Evolutionary conservation across 2,797 vertebrate species (phyloP), one percentile per base, ranked within the genome.

Genomic region (Myotis myotis): DNA sequence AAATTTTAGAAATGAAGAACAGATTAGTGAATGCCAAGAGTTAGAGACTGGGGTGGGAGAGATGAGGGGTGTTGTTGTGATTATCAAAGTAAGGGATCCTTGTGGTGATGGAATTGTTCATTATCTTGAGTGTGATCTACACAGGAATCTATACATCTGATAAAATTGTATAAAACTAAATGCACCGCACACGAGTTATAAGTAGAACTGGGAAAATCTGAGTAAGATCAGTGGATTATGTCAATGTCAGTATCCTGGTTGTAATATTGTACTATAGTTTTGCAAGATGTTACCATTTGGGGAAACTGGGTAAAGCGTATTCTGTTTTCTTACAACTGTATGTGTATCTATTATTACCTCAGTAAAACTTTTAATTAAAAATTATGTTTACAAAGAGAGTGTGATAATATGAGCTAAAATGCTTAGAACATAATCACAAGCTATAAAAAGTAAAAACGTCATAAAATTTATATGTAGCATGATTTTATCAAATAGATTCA

Each of bases 351-450:
- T 64, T 57, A 33, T 74, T 64, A 78, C 38, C 64, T 79, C 49
- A 80, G 51, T 20, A 92, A 51, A 84, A 51, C 2, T 75, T 91
- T 87, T 51, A 84, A 47, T 68, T 84, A 91, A 91, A 80, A 82
- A 51, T 51, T 74, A 55, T 41, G 6, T 71, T 91, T 47, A 92
- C 12, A 17, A 88, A 79, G 25, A 79, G 72, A 33, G 28, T 68
- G 19, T 68, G 71, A 74, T 44, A 82, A 15, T 36, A 13, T 91
- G 57, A 17, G 15, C 51, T 68, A 80, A 72, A 74, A 51, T 62
- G 4, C 53, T 75, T 51, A 30, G 36, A 60, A 36, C 30, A 60
- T 22, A 84, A 80, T 25, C 57, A 47, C 8, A 53, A 10, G 41
- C 36, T 74, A 23, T 20, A 62, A 62, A 51, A 66, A 19, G 33